A percentile compares a stretch with the other conserved stretches of the same genome.
Conservation (phyloP, 2,797 vertebrate species). For the Heliangelus exortis region DNA sequence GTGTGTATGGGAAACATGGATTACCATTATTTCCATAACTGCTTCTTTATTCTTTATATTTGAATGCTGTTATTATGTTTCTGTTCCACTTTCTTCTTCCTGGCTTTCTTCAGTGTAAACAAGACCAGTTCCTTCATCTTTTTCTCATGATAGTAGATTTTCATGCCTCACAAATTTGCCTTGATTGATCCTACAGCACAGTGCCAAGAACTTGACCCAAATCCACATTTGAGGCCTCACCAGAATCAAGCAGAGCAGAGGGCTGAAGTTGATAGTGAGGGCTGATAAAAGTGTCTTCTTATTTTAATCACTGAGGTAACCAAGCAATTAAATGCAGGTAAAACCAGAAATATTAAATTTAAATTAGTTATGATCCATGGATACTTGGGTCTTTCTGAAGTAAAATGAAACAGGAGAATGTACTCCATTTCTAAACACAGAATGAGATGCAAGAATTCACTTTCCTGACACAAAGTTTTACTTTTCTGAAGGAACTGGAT, state of each 20-base stretch:
- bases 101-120: neutral
- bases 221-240: neutral
- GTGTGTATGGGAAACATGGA: neutral
- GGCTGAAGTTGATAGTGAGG: neutral
- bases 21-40: neutral
- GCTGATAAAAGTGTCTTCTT: neutral
- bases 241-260: neutral
- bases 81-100: neutral
- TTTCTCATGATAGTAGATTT: neutral
- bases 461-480: neutral
- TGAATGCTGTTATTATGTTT: neutral
- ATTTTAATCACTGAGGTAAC: neutral
- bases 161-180: neutral
- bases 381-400: slow-evolving; percentile 32
- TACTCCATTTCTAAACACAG: slow-evolving; percentile 8
- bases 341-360: neutral
- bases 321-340: neutral
- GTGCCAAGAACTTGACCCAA: neutral
- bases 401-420: neutral
- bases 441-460: neutral
- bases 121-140: neutral
- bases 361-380: neutral
- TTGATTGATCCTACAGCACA: neutral
- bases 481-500: neutral
- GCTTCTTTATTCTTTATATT: neutral